phyloP scores from a whole-genome alignment of 1,140 invertebrate species.

The Formica exsecta region DNA sequence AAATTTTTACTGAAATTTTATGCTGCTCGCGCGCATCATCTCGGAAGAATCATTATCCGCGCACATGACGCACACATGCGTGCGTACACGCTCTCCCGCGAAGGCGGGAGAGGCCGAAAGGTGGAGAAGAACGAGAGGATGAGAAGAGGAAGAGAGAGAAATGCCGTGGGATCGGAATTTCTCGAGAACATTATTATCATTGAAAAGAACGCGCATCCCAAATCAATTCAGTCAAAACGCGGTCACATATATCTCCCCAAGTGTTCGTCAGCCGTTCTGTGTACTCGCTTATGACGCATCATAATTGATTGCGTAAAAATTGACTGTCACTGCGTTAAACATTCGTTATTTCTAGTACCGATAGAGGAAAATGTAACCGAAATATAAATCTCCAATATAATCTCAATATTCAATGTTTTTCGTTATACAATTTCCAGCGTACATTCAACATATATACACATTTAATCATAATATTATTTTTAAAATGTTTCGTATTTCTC shows the following conservation, averaged over 20 bases:
- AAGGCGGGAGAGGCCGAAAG: conserved; percentile 7
- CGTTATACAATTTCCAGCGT: not conserved
- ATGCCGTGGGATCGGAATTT: conserved; percentile 77
- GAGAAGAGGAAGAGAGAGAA: conserved; percentile 50
- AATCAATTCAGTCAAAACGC: conserved; percentile 71
- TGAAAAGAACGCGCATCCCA: conserved; percentile 71
- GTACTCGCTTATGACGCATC: conserved; percentile 26
- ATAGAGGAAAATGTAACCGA: not conserved
- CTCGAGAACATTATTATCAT: conserved; percentile 77
- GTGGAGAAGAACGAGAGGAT: conserved; percentile 20
- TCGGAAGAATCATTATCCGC: conserved; percentile 44
- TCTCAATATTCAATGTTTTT: conserved; percentile 10
- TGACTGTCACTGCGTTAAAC: conserved; percentile 16
- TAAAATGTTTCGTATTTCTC: not conserved
- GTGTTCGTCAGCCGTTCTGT: conserved; percentile 16
- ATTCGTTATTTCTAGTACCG: conserved; percentile 1
- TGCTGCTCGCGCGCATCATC: conserved; percentile 53
- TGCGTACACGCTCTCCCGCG: not conserved
- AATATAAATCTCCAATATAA: not conserved
- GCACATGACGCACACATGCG: conserved; percentile 21
- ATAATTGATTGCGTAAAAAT: conserved; percentile 29
- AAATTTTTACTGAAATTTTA: conserved; percentile 67
- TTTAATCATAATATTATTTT: conserved; percentile 22
- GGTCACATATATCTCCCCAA: conserved; percentile 61
- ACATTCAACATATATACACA: not conserved